Conservation (phyloP, 2,888 invertebrate species). For the Pandemis cinnamomeana region DNA sequence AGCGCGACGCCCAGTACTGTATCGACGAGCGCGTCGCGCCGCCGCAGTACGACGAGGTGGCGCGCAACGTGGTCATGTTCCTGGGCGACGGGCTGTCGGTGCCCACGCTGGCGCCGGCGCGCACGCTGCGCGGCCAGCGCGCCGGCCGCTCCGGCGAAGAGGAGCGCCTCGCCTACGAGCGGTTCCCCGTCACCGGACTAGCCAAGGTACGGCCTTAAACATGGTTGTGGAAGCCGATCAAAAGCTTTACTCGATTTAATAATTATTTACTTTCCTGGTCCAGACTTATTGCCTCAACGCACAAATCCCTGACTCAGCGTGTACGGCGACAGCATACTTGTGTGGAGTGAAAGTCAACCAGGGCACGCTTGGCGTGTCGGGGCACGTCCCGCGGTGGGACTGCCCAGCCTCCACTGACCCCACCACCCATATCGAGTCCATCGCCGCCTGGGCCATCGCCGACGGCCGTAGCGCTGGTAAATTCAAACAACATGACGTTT, state of each 20-base stretch:
- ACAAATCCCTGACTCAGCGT: conserved; percentile 83
- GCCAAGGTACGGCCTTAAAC: conserved; percentile 48
- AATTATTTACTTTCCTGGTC: background rate
- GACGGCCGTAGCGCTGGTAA: conserved; percentile 67
- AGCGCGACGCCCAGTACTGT: conserved; percentile 42
- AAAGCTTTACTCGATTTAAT: background rate
- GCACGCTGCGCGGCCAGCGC: conserved; percentile 85
- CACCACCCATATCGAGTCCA: conserved; percentile 76
- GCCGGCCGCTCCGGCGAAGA: conserved; percentile 82
- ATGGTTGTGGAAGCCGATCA: background rate
- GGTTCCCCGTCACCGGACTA: conserved; percentile 83
- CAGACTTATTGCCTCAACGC: conserved; percentile 75
- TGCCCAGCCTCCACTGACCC: conserved; percentile 66
- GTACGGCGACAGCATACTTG: conserved; percentile 80
- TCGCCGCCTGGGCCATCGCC: conserved; percentile 84
- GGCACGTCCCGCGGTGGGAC: conserved; percentile 71
- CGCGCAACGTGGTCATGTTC: conserved; percentile 87
- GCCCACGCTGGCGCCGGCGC: conserved; percentile 85
- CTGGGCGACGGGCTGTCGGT: conserved; percentile 90
- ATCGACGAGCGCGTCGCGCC: conserved; percentile 57
- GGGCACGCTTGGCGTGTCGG: conserved; percentile 78
- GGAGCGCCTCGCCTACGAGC: conserved; percentile 83
- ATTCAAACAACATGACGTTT: background rate
- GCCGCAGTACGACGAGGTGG: conserved; percentile 62
- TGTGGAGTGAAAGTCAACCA: conserved; percentile 79